Evolutionary conservation across 2,113 vertebrate species (phyloP).

Genomic region (Apaloderma vittatum): DNA sequence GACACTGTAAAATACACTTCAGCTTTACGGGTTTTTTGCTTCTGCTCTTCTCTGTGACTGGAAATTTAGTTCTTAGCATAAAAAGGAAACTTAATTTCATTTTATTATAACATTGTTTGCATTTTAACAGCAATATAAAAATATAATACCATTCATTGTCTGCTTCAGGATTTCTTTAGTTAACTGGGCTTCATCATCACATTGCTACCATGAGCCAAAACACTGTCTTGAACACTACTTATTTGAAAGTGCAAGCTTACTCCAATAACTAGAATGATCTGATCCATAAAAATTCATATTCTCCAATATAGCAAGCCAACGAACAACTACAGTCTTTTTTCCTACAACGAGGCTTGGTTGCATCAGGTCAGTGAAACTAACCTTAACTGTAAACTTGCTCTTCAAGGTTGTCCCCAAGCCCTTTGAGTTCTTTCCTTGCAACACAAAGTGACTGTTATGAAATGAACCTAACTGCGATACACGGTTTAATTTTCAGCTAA

Average conservation of each 20-base stretch:
- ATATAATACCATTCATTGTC: not conserved
- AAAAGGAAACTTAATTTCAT: fast-evolving
- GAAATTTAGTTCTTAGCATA: not conserved
- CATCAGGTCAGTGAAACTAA: not conserved
- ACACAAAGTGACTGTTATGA: not conserved
- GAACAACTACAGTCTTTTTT: not conserved
- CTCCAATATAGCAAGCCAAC: not conserved
- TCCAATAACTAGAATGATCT: not conserved
- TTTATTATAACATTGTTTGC: not conserved
- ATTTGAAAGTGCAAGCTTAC: not conserved
- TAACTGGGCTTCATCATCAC: not conserved
- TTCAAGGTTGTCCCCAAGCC: not conserved
- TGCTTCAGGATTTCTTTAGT: not conserved
- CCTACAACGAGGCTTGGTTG: not conserved
- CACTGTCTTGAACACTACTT: not conserved
- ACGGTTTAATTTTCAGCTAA: not conserved
- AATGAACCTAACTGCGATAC: fast-evolving
- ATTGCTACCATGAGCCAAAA: not conserved
- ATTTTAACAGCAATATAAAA: not conserved
- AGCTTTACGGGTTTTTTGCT: not conserved
- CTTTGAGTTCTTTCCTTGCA: not conserved
- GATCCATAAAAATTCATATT: not conserved
- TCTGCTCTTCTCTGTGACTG: not conserved
- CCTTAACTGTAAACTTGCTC: not conserved
- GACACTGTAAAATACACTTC: not conserved